Base-by-base conservation (phyloP, 2,113 vertebrate species). In the Odontophorus gujanensis region DNA sequence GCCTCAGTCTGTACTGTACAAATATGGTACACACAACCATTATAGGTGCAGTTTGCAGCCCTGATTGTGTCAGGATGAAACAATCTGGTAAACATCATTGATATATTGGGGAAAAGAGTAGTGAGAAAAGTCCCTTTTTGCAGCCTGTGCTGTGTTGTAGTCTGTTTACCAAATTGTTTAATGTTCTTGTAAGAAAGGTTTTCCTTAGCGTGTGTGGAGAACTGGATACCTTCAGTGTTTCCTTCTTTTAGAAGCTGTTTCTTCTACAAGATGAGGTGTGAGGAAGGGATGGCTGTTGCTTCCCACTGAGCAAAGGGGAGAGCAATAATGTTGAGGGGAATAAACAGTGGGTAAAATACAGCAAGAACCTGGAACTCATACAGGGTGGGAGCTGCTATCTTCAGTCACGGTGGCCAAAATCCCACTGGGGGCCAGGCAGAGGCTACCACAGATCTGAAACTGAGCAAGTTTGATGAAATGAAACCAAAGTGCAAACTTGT, bases 291-390 rank as follows among this genome's bases (percentile, higher is more conserved):
- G 51, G 30, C 42, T 62, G 22, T 40, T 84, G 36, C 43, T 94
- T 76, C 16, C 12, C 22, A 4, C 8, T 11, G 18, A 53, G 22
- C n/a, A 20, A 30, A 43, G 36, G 17, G 73, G 30, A 89, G 36
- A 89, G 36, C n/a, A 6, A 5, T 0, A 1, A 53, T 42, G 20
- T 45, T 30, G 16, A 36, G 77, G 26, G 2, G 13, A 0, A 1
- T 25, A 25, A 2, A 10, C 11, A 3, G 66, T 8, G 0, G 1
- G 26, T 3, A 45, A 57, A 81, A 32, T 0, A 0, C 12, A 2
- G 5, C 0, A 13, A 81, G n/a, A 30, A 43, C 45, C 30, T 71
- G 40, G 30, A 84, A 34, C n/a, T 59, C 58, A 59, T 8, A 19
- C 21, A 24, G n/a, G n/a, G n/a, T 36, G 21, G 58, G 58, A 59